Conservation (phyloP, 2,888 invertebrate species). For the Blastobasis lacticolella region DNA sequence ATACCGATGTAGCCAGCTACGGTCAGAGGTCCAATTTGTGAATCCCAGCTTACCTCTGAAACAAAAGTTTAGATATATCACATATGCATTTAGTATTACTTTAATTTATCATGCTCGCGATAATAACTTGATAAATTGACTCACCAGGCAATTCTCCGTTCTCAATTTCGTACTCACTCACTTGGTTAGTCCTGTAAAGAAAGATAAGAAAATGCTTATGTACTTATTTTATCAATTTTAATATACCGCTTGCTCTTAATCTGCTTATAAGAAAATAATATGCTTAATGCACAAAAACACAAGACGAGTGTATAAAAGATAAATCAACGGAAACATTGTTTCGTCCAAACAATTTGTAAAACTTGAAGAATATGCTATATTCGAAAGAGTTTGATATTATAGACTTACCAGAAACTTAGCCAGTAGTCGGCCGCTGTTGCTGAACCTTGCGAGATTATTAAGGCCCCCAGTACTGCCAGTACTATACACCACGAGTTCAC, state of each 20-base stretch:
- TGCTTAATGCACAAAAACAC: too few species aligned
- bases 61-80: too few species aligned
- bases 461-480: conserved; percentile 55
- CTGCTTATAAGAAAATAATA: too few species aligned
- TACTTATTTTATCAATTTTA: too few species aligned
- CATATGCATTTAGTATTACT: too few species aligned
- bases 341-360: background rate
- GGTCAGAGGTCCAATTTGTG: conserved; percentile 41
- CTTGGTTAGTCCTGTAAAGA: conserved; percentile 54
- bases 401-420: conserved; percentile 79
- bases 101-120: too few species aligned
- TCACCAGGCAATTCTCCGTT: conserved; percentile 39
- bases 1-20: conserved; percentile 48
- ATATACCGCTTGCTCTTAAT: too few species aligned
- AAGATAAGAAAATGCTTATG: too few species aligned
- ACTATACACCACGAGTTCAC: conserved; percentile 73
- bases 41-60: too few species aligned
- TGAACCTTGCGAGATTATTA: conserved; percentile 76
- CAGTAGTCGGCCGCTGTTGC: conserved; percentile 83
- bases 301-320: too few species aligned
- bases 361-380: background rate
- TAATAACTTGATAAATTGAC: background rate
- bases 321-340: too few species aligned
- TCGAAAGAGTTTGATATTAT: too few species aligned
- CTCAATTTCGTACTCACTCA: conserved; percentile 39